Percentiles rank a stretch among this genome's conserved stretches.
Conservation (phyloP, 2,888 invertebrate species). For the Erannis defoliaria region DNA sequence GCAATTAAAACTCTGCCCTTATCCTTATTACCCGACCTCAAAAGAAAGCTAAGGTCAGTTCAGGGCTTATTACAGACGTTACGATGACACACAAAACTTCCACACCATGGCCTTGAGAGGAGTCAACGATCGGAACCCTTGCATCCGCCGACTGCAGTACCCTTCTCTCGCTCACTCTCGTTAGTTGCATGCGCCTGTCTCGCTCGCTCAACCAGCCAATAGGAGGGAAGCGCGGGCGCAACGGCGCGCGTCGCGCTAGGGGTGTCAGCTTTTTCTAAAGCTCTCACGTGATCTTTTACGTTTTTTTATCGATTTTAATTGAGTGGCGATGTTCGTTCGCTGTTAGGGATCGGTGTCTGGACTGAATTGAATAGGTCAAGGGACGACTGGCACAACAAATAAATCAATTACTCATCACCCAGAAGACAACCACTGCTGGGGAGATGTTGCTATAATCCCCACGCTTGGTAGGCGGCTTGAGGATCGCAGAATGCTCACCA, state of each 20-base stretch:
- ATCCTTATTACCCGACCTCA: slow-evolving; percentile 63
- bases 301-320: slow-evolving; percentile 70
- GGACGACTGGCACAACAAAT: too few species aligned
- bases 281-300: slow-evolving; percentile 73
- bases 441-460: too few species aligned
- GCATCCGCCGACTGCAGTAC: slow-evolving; percentile 79
- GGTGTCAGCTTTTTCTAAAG: slow-evolving; percentile 81
- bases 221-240: slow-evolving; percentile 75
- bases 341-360: slow-evolving; percentile 14
- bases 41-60: slow-evolving; percentile 81
- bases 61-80: slow-evolving; percentile 74
- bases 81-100: slow-evolving; percentile 75
- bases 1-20: slow-evolving; percentile 13
- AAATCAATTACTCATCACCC: too few species aligned
- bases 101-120: slow-evolving; percentile 79
- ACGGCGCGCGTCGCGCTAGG: slow-evolving; percentile 82
- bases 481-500: too few species aligned
- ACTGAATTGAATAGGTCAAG: not conserved
- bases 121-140: slow-evolving; percentile 85
- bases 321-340: slow-evolving; percentile 58
- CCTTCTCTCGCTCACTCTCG: slow-evolving; percentile 60
- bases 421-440: too few species aligned
- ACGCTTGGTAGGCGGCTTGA: too few species aligned
- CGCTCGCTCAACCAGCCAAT: slow-evolving; percentile 70
- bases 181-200: slow-evolving; percentile 48